phyloP scores from a whole-genome alignment of 2,797 vertebrate species.

The Syngnathus acus region DNA sequence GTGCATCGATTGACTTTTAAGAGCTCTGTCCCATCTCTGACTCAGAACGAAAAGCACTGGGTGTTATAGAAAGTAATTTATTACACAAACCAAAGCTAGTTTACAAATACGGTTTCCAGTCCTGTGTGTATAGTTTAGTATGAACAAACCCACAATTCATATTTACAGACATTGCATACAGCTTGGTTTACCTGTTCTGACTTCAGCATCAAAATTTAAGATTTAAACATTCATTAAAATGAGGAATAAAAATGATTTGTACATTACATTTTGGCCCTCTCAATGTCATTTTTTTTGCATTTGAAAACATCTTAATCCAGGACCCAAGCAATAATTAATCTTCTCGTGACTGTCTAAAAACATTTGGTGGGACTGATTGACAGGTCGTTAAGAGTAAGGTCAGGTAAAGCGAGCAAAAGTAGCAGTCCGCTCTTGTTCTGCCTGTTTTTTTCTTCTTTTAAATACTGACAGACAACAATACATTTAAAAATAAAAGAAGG shows the following conservation, averaged over 20 bases:
- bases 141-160: slow-evolving; percentile 79
- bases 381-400: slow-evolving; percentile 56
- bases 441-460: slow-evolving; percentile 61
- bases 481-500: slow-evolving; percentile 23
- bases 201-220: slow-evolving; percentile 52
- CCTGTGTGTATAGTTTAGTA: slow-evolving; percentile 67
- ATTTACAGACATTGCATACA: slow-evolving; percentile 84
- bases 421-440: slow-evolving; percentile 68
- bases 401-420: slow-evolving; percentile 60
- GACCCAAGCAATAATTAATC: slow-evolving; percentile 58
- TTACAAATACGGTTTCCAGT: slow-evolving; percentile 80
- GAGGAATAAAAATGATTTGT: slow-evolving; percentile 63
- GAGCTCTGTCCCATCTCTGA: background rate
- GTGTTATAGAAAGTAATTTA: slow-evolving; percentile 78
- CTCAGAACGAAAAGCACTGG: slow-evolving; percentile 27
- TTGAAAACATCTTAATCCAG: slow-evolving; percentile 39
- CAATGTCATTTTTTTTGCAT: slow-evolving; percentile 40
- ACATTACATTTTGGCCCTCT: slow-evolving; percentile 45
- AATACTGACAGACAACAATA: slow-evolving; percentile 81
- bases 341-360: slow-evolving; percentile 51
- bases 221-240: slow-evolving; percentile 62
- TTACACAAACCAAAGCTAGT: slow-evolving; percentile 81
- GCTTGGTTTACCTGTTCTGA: slow-evolving; percentile 74
- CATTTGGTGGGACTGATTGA: slow-evolving; percentile 62
- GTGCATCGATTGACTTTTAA: slow-evolving; percentile 10